These are phyloP conservation scores for Hephaestus fuliginosus DNA, from an alignment of 2,797 vertebrate genomes.

Conservation along the genomic window DNA sequence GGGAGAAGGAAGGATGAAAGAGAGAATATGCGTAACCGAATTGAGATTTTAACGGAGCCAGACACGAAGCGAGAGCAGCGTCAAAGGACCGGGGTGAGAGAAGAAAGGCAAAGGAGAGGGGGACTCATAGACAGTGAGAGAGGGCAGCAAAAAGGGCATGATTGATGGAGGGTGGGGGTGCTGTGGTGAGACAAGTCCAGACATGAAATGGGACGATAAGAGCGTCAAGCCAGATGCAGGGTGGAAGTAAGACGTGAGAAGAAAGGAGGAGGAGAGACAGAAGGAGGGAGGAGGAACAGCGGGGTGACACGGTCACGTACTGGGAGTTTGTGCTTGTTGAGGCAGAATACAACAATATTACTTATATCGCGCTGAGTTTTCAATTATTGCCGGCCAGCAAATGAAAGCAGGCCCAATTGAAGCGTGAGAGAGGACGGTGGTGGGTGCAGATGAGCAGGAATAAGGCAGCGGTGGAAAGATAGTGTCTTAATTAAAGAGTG, in stretches of 20 bases:
- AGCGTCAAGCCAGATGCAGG: conserved; percentile 51
- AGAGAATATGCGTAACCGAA: conserved; percentile 69
- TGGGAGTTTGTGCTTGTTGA: conserved; percentile 61
- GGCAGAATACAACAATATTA: conserved; percentile 71
- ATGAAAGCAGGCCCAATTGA: conserved; percentile 64
- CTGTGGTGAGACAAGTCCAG: conserved; percentile 26
- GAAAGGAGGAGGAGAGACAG: conserved; percentile 34
- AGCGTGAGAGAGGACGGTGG: conserved; percentile 42
- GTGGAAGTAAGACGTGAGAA: conserved; percentile 42
- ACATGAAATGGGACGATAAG: conserved; percentile 73
- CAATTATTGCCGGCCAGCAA: conserved; percentile 68
- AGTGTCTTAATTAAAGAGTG: conserved; percentile 80
- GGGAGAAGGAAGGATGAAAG: conserved; percentile 63
- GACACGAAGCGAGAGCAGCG: conserved; percentile 43
- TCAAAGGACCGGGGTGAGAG: conserved; percentile 54
- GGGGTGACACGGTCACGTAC: conserved; percentile 64
- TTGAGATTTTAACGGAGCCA: conserved; percentile 72
- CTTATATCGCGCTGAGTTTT: conserved; percentile 71
- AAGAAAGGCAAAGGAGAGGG: conserved; percentile 45
- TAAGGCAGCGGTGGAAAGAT: conserved; percentile 57
- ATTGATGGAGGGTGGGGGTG: conserved; percentile 49
- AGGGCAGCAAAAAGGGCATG: conserved; percentile 55
- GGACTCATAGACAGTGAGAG: conserved; percentile 30
- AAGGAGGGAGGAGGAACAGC: conserved; percentile 36
- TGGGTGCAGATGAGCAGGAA: conserved; percentile 51